A percentile compares a stretch with the other conserved stretches of the same genome.
Evolutionary conservation across 1,140 invertebrate species (phyloP).

Genomic region (Dermatophagoides farinae): DNA sequence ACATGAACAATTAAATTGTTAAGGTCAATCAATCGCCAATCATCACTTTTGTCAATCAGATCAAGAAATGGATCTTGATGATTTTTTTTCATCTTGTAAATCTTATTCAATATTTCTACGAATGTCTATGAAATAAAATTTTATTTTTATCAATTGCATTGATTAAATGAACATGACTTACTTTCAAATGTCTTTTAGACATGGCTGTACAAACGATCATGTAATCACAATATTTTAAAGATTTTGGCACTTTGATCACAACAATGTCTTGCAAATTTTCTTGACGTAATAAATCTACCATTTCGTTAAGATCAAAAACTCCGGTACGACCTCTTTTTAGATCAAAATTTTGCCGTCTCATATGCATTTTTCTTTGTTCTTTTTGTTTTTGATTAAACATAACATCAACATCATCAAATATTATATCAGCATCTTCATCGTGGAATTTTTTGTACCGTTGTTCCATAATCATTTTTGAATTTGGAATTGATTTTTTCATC

Average conservation of each 20-base stretch:
- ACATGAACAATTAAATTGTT: conserved; percentile 73
- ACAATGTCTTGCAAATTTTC: conserved; percentile 62
- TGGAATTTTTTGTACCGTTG: background rate
- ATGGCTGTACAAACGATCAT: conserved; percentile 51
- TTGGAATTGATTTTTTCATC: background rate
- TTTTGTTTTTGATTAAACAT: conserved; percentile 1
- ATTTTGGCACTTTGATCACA: conserved; percentile 48
- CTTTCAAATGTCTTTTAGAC: conserved; percentile 46
- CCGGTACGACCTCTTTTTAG: conserved; percentile 39
- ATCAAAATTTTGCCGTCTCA: background rate
- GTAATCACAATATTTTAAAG: conserved; percentile 56
- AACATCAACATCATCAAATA: background rate
- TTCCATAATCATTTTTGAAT: background rate
- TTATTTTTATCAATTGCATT: no score
- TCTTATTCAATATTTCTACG: conserved; percentile 48
- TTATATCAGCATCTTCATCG: conserved; percentile 2
- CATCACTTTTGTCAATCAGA: conserved; percentile 47
- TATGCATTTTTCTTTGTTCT: background rate
- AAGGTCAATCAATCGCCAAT: conserved; percentile 78
- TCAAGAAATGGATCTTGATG: conserved; percentile 41
- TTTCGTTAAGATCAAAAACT: conserved; percentile 66
- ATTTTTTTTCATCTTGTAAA: conserved; percentile 31
- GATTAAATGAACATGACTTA: background rate
- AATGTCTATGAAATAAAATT: conserved; percentile 35
- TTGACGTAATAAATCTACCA: conserved; percentile 47